phyloP scores from a whole-genome alignment of 2,113 vertebrate genomes.

The Phalacrocorax carbo region DNA sequence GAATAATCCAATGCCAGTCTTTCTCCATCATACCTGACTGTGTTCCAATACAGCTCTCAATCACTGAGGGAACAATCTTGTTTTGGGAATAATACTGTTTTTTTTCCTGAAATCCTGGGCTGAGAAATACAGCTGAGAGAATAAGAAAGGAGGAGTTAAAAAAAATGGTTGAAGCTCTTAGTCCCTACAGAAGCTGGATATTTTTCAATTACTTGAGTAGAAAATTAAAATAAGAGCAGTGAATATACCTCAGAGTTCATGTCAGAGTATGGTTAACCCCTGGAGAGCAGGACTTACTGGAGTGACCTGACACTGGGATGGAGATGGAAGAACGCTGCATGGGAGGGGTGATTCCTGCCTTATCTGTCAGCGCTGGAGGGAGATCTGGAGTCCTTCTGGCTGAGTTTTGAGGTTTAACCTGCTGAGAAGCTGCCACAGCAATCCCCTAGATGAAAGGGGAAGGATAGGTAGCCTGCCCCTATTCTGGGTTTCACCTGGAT shows the following conservation, averaged over 20 bases:
- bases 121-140: not conserved
- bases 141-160: not conserved
- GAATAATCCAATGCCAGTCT: not conserved
- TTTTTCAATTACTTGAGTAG: not conserved
- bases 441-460: not conserved
- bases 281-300: not conserved
- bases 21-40: fast-evolving
- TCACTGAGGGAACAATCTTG: not conserved
- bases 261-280: not conserved
- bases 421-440: not conserved
- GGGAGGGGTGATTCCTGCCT: not conserved
- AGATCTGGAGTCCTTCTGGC: not conserved
- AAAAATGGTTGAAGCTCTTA: not conserved
- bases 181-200: not conserved
- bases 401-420: not conserved
- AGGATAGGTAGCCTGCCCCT: not conserved
- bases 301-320: not conserved
- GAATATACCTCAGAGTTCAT: not conserved
- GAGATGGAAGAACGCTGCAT: not conserved
- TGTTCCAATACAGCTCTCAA: not conserved
- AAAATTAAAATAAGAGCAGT: not conserved
- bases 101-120: not conserved
- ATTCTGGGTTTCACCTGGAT: not conserved
- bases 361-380: not conserved
- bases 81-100: too few species aligned